These are phyloP conservation scores for Solea senegalensis DNA, from an alignment of 2,113 vertebrate genomes.

Conservation along the genomic window DNA sequence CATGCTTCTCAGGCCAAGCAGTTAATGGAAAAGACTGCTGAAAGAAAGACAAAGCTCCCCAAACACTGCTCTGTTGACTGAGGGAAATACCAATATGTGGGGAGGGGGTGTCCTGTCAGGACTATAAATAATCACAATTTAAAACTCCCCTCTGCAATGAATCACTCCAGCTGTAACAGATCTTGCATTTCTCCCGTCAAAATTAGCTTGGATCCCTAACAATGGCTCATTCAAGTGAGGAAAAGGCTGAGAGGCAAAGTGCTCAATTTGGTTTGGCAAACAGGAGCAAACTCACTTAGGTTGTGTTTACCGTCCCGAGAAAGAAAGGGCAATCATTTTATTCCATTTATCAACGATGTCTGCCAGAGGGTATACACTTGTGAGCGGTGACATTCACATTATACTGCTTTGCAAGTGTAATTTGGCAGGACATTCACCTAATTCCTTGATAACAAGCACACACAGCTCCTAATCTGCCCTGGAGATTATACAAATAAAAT, in stretches of 20 bases:
- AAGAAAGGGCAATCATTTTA: conserved; percentile 39
- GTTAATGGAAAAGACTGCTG: conserved; percentile 60
- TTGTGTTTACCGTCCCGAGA: conserved; percentile 45
- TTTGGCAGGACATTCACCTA: conserved; percentile 28
- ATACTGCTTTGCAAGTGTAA: conserved; percentile 44
- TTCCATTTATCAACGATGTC: conserved; percentile 26
- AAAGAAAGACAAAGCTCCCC: conserved; percentile 72
- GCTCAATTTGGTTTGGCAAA: conserved; percentile 49
- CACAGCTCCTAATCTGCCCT: conserved; percentile 40
- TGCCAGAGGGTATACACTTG: conserved; percentile 8
- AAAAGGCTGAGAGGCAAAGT: conserved; percentile 28
- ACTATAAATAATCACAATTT: conserved; percentile 79
- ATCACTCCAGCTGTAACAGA: conserved; percentile 51
- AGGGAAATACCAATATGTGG: conserved; percentile 79
- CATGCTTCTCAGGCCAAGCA: conserved; percentile 34
- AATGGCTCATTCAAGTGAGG: conserved; percentile 62
- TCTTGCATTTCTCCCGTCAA: conserved; percentile 38
- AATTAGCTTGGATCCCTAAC: conserved; percentile 68
- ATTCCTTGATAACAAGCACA: conserved; percentile 42
- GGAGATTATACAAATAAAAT: neutral
- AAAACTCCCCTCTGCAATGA: conserved; percentile 58
- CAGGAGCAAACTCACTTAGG: conserved; percentile 35
- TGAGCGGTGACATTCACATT: conserved; percentile 22
- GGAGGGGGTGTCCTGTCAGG: conserved; percentile 74
- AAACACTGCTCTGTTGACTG: conserved; percentile 77